Evolutionary conservation across 1,140 invertebrate genomes (phyloP), one percentile per base, ranked within the genome.

Genomic region (Vanessa atalanta): DNA sequence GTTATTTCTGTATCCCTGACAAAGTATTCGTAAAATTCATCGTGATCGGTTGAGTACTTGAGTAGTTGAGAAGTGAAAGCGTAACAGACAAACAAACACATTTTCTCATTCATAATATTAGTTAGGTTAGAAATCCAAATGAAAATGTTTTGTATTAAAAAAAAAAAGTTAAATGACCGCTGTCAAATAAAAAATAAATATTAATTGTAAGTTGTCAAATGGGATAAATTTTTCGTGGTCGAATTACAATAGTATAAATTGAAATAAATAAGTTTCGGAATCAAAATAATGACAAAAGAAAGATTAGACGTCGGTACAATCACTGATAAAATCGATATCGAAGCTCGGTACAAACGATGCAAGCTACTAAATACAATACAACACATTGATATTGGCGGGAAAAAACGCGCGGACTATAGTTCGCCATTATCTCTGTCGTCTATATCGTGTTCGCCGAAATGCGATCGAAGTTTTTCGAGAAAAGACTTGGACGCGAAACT

Each of bases 321-420:
- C 1, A 68, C 71, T 15, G 20, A 61, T 8, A 43, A 43, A 73
- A 61, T 47, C 16, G 47, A 65, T 16, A 6, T 68, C 8, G 80
- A 53, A 6, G 79, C 84, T 4, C 72, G 78, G 26, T 87, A 87
- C 60, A 79, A 69, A 55, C 80, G 70, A 72, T 89, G 87, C 64
- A 69, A 64, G 1, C 70, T 83, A 37, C 57, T 86, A 13, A 82
- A 86, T 47, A 60, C 71, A 2, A 84, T 89, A 14, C 81, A 88
- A 67, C 88, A 88, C 68, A 85, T 90, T 13, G 88, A 90, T 43
- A 87, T 88, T 20, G 80, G 71, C 43, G 84, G 87, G 0, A 84
- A 75, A 65, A 65, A 57, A 8, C 68, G 72, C 53, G 72, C 79
- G 0, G 79, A 51, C 47, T 84, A 86, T 63, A 65, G 65, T 47